phyloP scores from a whole-genome alignment of 2,113 vertebrate species.

The Oreotrochilus melanogaster region DNA sequence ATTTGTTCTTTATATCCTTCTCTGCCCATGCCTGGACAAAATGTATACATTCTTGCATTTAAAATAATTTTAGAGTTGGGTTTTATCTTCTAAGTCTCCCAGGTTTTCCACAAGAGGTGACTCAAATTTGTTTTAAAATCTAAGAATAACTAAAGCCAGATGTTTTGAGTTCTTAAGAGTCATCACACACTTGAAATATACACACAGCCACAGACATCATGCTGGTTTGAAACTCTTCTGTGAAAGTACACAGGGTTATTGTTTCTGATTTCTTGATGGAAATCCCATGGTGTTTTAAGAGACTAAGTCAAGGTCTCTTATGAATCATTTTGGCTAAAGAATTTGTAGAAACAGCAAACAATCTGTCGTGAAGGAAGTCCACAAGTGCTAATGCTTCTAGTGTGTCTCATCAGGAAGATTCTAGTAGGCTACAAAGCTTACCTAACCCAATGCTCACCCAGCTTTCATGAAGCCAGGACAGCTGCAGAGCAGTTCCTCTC shows the following conservation, averaged over 20 bases:
- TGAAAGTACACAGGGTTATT: neutral
- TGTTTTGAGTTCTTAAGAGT: neutral
- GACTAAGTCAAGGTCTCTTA: neutral
- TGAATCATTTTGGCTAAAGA: constrained; percentile 16
- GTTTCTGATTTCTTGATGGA: neutral
- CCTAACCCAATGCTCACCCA: neutral
- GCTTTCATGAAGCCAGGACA: neutral
- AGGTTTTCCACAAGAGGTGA: neutral
- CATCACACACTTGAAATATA: neutral
- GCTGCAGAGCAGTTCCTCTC: neutral
- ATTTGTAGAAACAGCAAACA: neutral
- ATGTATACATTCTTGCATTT: neutral
- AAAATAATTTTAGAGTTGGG: neutral
- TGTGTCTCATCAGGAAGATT: neutral
- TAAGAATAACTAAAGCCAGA: neutral
- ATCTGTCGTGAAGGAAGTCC: constrained; percentile 6
- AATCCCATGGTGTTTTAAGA: constrained; percentile 5
- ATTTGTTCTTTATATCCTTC: neutral
- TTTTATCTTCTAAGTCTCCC: neutral
- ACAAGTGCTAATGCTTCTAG: neutral
- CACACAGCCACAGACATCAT: neutral
- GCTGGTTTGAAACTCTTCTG: neutral
- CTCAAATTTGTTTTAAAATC: neutral
- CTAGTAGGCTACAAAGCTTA: neutral
- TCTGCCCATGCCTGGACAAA: neutral